phyloP scores from a whole-genome alignment of 2,888 invertebrate species.

The Volucella zonaria region DNA sequence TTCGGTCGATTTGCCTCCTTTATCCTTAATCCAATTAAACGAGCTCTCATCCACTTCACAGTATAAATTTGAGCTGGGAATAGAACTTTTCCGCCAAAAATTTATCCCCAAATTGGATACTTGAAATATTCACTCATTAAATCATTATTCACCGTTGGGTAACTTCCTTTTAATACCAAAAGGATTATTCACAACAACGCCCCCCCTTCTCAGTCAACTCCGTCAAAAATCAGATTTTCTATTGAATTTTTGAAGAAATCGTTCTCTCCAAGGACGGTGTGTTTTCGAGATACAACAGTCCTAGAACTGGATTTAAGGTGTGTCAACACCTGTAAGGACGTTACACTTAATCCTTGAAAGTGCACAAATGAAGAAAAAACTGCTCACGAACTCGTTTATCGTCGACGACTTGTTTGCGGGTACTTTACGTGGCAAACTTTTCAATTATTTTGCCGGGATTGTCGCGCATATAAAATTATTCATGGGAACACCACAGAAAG shows the following conservation, averaged over 20 bases:
- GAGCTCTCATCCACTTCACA: too few relatives aligned
- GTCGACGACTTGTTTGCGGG: not conserved
- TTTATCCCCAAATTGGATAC: not conserved
- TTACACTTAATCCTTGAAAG: not conserved
- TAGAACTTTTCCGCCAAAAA: not conserved
- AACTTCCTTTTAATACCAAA: not conserved
- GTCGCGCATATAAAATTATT: not conserved
- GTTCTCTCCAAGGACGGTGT: not conserved
- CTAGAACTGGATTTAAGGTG: not conserved
- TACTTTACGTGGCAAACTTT: not conserved
- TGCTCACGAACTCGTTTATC: not conserved
- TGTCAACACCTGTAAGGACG: slow-evolving; percentile 14
- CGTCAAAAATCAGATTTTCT: slow-evolving; percentile 1
- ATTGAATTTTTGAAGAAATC: not conserved
- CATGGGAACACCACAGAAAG: not conserved
- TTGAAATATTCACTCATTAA: slow-evolving; percentile 1
- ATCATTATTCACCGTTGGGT: not conserved
- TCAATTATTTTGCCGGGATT: not conserved
- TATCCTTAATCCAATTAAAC: too few relatives aligned
- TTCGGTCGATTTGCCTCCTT: too few relatives aligned
- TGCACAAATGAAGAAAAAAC: not conserved
- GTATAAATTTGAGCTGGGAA: not conserved
- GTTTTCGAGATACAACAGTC: not conserved
- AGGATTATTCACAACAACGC: not conserved
- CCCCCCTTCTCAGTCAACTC: not conserved